Conservation (phyloP, 2,797 vertebrate species). For the Micromesistius poutassou region DNA sequence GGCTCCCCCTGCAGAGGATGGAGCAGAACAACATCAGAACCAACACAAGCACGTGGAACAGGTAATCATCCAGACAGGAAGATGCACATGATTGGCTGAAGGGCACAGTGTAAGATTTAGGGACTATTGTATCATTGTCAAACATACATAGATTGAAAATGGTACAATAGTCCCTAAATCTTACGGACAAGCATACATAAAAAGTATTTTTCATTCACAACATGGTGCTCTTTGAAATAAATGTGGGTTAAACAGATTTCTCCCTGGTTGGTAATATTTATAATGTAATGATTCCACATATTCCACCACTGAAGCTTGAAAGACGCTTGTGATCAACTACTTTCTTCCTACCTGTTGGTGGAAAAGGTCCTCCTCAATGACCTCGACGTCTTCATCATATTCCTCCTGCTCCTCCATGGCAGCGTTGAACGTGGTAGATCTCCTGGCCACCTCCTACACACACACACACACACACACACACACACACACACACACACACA, state of each 20-base stretch:
- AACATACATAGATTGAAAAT: too few species aligned
- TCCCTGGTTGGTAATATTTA: background rate
- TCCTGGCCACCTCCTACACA: slow-evolving; percentile 84
- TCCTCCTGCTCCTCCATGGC: slow-evolving; percentile 64
- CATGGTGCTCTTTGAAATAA: too few species aligned
- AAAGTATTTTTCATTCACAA: too few species aligned
- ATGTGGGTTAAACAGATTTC: too few species aligned
- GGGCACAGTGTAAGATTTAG: background rate
- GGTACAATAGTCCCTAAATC: too few species aligned
- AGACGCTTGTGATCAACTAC: background rate
- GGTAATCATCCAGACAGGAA: background rate
- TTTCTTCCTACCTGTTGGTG: slow-evolving; percentile 73
- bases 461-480: background rate
- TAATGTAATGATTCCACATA: background rate
- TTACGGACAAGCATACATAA: too few species aligned
- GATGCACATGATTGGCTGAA: background rate
- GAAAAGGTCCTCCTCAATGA: slow-evolving; percentile 66
- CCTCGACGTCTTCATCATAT: slow-evolving; percentile 65
- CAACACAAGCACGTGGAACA: background rate
- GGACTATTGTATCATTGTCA: background rate
- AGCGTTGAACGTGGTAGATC: slow-evolving; percentile 84
- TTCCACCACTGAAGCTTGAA: background rate
- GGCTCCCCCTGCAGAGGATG: slow-evolving; percentile 66
- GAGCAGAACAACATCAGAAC: slow-evolving; percentile 4
- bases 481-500: too few species aligned